A percentile compares a stretch with the other conserved stretches of the same genome.
Conservation (phyloP, 2,797 vertebrate genomes). For the Bryconaethiops microstoma region DNA sequence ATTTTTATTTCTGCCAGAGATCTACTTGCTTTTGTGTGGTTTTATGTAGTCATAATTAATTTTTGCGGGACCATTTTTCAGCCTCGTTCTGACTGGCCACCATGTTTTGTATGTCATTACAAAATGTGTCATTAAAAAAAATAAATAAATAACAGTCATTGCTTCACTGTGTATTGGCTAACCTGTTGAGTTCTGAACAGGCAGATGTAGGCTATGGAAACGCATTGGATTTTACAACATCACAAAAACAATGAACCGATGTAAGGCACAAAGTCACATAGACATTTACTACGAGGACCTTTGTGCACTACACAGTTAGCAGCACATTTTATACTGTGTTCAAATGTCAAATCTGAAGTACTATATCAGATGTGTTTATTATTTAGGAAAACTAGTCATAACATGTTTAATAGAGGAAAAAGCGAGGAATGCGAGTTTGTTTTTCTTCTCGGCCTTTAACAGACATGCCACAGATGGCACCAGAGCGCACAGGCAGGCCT, state of each 20-base stretch:
- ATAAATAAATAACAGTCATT: no score
- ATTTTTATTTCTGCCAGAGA: no score
- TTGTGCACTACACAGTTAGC: background rate
- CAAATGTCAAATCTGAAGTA: background rate
- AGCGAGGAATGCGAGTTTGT: background rate
- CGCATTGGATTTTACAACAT: no score
- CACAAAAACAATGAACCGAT: no score
- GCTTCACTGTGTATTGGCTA: background rate
- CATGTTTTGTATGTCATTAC: background rate
- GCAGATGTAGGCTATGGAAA: background rate
- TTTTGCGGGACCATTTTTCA: background rate
- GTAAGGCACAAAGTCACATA: no score
- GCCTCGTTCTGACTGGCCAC: background rate
- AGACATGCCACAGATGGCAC: background rate
- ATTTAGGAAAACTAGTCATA: background rate
- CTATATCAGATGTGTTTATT: no score
- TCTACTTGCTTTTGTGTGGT: no score
- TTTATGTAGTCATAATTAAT: no score
- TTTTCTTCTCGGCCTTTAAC: background rate
- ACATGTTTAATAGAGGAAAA: background rate
- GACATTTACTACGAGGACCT: background rate
- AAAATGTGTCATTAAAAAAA: no score
- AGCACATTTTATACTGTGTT: background rate
- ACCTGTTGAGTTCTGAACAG: background rate
- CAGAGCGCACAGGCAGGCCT: slow-evolving; percentile 20